Evolutionary conservation across 2,797 vertebrate genomes (phyloP).

Genomic region (Apogon talboti): DNA sequence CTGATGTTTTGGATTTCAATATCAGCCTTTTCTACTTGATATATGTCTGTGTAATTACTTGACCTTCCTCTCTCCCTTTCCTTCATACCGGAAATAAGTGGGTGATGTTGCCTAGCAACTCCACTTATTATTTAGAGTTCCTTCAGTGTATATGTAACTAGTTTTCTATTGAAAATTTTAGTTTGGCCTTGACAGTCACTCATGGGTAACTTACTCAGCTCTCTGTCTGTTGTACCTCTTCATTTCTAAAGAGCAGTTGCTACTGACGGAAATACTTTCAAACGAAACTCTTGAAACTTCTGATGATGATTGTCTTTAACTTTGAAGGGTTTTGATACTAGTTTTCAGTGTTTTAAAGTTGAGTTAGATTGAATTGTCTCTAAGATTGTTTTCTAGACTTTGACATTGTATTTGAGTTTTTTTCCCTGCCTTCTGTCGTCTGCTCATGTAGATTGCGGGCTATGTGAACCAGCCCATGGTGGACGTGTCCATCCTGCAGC

Average conservation of each 20-base stretch:
- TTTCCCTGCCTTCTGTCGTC: background rate
- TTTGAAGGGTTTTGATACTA: too few relatives aligned
- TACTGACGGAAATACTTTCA: too few relatives aligned
- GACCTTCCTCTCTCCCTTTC: conserved; percentile 44
- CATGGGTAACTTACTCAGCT: conserved; percentile 13
- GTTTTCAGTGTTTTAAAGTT: too few relatives aligned
- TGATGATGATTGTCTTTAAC: too few relatives aligned
- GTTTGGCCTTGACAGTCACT: conserved; percentile 21
- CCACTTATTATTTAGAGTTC: conserved; percentile 42
- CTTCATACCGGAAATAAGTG: conserved; percentile 54
- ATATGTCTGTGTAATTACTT: conserved; percentile 53
- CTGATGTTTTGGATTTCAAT: conserved; percentile 14
- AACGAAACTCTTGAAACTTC: too few relatives aligned
- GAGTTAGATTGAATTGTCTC: too few relatives aligned
- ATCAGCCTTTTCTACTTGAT: conserved; percentile 16
- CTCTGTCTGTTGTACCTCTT: background rate
- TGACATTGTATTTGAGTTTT: background rate
- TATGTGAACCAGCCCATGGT: conserved; percentile 97
- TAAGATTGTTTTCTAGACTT: too few relatives aligned
- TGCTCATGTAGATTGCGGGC: conserved; percentile 88
- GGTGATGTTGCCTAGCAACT: conserved; percentile 78
- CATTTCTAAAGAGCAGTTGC: background rate
- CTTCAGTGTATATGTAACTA: conserved; percentile 32
- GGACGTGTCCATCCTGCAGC: conserved; percentile 96
- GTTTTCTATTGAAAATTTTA: conserved; percentile 43